Base-by-base conservation (phyloP, 2,888 invertebrate species). In the Hololepta plana region DNA sequence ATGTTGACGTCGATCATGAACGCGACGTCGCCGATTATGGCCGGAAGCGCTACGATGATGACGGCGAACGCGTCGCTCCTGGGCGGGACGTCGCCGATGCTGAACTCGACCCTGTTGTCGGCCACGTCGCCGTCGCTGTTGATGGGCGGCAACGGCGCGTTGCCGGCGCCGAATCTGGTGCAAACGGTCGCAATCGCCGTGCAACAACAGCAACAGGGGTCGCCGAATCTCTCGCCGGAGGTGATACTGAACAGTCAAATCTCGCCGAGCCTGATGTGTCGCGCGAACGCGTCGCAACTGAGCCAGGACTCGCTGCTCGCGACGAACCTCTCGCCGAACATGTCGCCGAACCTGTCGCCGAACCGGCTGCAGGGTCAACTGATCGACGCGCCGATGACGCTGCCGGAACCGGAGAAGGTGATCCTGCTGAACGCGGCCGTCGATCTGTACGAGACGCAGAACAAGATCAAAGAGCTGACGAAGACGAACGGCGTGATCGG, bases 351-450 rank as follows among this genome's bases (percentile, higher is more conserved):
- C 16, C 17, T 17, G 17, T n/a, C n/a, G n/a, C n/a, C n/a, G n/a
- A n/a, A n/a, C n/a, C n/a, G n/a, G n/a, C n/a, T n/a, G n/a, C n/a
- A n/a, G n/a, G n/a, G n/a, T n/a, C n/a, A n/a, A n/a, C n/a, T n/a
- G n/a, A n/a, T n/a, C n/a, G 12, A 9, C 12, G 23, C 15, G 9
- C 14, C 13, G 12, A 15, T 17, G 3, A 26, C 14, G 14, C 23
- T 32, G 22, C 60, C 65, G 2, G 64, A 69, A 14, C 67, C 72
- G 14, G 72, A 72, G 38, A 76, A 77, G 37, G 72, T 71, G n/a
- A 73, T 79, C 64, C 64, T 79, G 22, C 58, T 77, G 27, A 73
- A 72, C 45, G 77, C 77, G 4, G 72, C 74, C 0, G 73, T 69
- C 1, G 73, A 75, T 51, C 66, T 72, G 38, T 59, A 74, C 8